phyloP scores from a whole-genome alignment of 2,113 vertebrate species.

The Pterocles burchelli region DNA sequence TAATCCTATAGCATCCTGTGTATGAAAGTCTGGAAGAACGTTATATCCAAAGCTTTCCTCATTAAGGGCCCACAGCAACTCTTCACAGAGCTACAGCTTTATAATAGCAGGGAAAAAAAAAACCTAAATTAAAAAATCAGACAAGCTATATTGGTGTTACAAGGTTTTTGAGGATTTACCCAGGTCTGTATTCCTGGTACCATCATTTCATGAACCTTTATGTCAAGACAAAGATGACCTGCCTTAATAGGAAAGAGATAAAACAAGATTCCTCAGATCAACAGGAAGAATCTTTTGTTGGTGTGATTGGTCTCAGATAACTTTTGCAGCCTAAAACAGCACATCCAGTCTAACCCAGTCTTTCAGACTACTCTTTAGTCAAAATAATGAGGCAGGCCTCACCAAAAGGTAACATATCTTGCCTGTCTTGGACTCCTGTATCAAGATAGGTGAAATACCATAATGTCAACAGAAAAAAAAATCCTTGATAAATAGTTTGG shows the following conservation, averaged over 20 bases:
- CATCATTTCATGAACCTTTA: background rate
- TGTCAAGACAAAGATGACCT: background rate
- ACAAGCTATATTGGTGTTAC: accelerated
- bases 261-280: background rate
- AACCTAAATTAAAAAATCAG: background rate
- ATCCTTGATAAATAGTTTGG: background rate
- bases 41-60: background rate
- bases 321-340: background rate
- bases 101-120: background rate
- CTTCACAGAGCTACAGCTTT: background rate
- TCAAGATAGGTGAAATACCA: background rate
- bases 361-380: background rate
- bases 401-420: background rate
- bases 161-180: background rate
- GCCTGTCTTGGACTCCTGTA: background rate
- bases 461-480: background rate
- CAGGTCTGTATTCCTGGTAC: background rate
- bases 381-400: background rate
- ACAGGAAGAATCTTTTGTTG: background rate
- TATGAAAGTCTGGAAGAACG: background rate
- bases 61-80: background rate
- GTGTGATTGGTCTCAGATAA: background rate
- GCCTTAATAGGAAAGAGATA: background rate
- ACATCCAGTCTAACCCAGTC: background rate
- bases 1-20: background rate